Conservation (phyloP, 2,113 vertebrate species). For the Maccullochella peelii region DNA sequence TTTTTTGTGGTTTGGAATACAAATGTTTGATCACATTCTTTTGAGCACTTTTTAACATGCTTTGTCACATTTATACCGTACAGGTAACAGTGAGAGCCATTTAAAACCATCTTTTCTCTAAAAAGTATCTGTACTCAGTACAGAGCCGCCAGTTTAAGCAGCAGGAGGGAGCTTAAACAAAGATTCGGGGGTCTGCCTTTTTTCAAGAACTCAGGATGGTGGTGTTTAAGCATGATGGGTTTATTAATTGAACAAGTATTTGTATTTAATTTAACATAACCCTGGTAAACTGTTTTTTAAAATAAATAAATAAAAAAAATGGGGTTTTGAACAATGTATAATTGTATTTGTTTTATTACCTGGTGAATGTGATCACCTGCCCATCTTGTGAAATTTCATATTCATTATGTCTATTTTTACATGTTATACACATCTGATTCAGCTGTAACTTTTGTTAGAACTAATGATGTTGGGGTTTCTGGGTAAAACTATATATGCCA, state of each 20-base stretch:
- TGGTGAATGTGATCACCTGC: constrained; percentile 88
- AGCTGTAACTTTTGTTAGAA: constrained; percentile 35
- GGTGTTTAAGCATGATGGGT: constrained; percentile 87
- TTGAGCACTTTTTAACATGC: constrained; percentile 99
- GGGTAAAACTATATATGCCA: constrained; percentile 19
- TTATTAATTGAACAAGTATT: constrained; percentile 54
- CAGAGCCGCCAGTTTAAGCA: constrained; percentile 99
- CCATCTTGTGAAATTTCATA: constrained; percentile 89
- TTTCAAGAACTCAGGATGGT: constrained; percentile 94
- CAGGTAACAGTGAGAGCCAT: constrained; percentile 99
- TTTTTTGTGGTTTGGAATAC: constrained; percentile 82
- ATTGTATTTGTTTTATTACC: constrained; percentile 72
- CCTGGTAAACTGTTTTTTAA: constrained; percentile 71
- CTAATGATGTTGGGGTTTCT: constrained; percentile 21
- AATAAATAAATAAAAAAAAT: no score
- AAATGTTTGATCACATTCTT: constrained; percentile 83
- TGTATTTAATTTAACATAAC: constrained; percentile 77
- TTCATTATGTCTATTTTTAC: constrained; percentile 85
- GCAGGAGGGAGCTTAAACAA: constrained; percentile 96
- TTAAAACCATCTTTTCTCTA: constrained; percentile 99
- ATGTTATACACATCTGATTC: neutral
- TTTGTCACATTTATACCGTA: constrained; percentile 99
- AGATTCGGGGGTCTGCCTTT: constrained; percentile 91
- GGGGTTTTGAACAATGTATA: constrained; percentile 84
- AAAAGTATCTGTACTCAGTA: constrained; percentile 98